Evolutionary conservation across 2,888 invertebrate species (phyloP).

Genomic region (Standfussiana lucernea): DNA sequence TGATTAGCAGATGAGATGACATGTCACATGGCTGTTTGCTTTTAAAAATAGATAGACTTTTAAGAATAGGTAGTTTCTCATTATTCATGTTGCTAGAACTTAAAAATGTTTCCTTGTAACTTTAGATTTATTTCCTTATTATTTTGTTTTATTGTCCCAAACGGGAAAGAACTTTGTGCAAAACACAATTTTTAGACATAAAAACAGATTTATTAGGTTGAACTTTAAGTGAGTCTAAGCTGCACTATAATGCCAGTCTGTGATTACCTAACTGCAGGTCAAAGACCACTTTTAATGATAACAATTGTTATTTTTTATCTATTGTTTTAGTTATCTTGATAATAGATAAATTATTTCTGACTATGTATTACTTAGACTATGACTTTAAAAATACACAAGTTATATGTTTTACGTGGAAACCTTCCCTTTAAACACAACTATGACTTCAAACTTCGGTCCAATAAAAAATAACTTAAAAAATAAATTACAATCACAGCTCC

Average conservation of each 20-base stretch:
- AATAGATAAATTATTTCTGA: too few relatives aligned
- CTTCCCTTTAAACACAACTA: background rate
- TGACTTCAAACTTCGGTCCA: background rate
- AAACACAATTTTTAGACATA: conserved; percentile 20
- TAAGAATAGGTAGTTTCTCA: background rate
- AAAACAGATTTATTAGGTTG: conserved; percentile 37
- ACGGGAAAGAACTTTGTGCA: conserved; percentile 11
- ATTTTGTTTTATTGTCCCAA: conserved; percentile 39
- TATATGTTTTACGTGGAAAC: background rate
- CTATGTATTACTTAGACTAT: too few relatives aligned
- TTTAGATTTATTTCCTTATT: conserved; percentile 26
- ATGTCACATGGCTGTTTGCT: background rate
- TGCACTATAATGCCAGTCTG: background rate
- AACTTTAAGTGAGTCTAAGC: conserved; percentile 25
- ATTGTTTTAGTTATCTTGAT: background rate
- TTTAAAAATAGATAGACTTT: background rate
- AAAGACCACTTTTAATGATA: too few relatives aligned
- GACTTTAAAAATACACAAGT: background rate
- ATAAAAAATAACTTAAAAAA: conserved; percentile 9
- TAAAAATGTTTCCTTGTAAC: conserved; percentile 21
- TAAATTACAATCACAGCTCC: conserved; percentile 1
- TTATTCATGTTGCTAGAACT: background rate
- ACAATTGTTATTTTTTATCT: background rate
- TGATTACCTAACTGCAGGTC: background rate
- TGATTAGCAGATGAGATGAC: background rate